Percentiles rank a stretch among this genome's conserved stretches.
Conservation (phyloP, 2,797 vertebrate genomes). For the Hemibagrus guttatus region DNA sequence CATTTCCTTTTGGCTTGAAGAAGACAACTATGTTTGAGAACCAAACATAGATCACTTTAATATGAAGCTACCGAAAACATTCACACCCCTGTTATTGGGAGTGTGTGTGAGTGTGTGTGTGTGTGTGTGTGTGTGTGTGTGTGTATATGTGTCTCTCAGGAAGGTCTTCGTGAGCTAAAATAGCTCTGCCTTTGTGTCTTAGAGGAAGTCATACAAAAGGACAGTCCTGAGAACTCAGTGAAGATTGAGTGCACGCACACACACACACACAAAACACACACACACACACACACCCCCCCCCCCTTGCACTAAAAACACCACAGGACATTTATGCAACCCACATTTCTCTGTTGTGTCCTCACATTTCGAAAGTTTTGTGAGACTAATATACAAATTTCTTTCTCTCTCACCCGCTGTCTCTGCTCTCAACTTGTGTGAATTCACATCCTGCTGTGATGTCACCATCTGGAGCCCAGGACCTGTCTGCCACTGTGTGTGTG, state of each 20-base stretch:
- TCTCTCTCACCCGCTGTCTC: constrained; percentile 1
- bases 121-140: neutral
- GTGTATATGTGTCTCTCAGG: constrained; percentile 40
- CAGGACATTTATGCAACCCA: neutral
- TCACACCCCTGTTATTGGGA: neutral
- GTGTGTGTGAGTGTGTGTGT: constrained; percentile 42
- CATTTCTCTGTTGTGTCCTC: neutral
- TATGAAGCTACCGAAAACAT: neutral
- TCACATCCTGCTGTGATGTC: constrained; percentile 68
- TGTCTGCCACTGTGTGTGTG: constrained; percentile 57
- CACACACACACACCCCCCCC: constrained; percentile 23
- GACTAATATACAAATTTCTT: neutral
- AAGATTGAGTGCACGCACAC: constrained; percentile 69
- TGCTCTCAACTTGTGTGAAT: constrained; percentile 57
- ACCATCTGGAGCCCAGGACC: constrained; percentile 69
- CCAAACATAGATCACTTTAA: constrained; percentile 1
- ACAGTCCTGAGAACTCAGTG: constrained; percentile 80
- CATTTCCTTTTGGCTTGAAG: neutral
- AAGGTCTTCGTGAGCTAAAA: constrained; percentile 70
- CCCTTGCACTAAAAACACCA: neutral
- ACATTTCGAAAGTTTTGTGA: neutral
- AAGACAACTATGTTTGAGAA: neutral
- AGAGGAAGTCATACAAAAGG: constrained; percentile 70
- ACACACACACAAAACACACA: neutral
- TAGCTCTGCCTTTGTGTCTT: constrained; percentile 67